Percentiles rank a stretch among this genome's conserved stretches.
phyloP scores from a whole-genome alignment of 1,140 invertebrate genomes.

The Trichonephila clavata region DNA sequence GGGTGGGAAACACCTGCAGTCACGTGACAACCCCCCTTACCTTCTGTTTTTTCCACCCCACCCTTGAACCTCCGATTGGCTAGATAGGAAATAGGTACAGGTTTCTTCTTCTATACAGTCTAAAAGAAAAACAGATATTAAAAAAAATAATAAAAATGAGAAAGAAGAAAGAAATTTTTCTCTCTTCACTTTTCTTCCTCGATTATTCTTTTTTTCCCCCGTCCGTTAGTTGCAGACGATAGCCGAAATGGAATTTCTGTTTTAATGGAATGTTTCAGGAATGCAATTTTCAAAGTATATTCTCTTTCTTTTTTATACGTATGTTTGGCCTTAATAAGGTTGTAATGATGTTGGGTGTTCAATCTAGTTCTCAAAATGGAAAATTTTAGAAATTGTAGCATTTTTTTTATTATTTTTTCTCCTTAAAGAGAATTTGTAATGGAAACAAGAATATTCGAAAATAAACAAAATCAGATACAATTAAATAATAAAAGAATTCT shows the following conservation, averaged over 20 bases:
- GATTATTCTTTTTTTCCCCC: not conserved
- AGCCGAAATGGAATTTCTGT: constrained; percentile 53
- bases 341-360: constrained; percentile 25
- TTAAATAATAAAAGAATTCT: no score
- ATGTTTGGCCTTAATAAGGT: constrained; percentile 16
- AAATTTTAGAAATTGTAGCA: not conserved
- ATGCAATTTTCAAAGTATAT: constrained; percentile 41
- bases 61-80: constrained; percentile 55
- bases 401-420: not conserved
- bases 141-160: not conserved
- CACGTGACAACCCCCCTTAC: constrained; percentile 39
- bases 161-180: constrained; percentile 1
- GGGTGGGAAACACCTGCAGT: constrained; percentile 71
- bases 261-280: constrained; percentile 62
- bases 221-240: constrained; percentile 50
- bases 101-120: constrained; percentile 26
- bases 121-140: constrained; percentile 60
- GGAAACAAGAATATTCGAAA: not conserved
- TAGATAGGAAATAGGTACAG: constrained; percentile 64
- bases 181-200: constrained; percentile 40
- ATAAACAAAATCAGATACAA: not conserved
- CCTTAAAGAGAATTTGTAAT: not conserved
- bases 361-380: not conserved
- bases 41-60: constrained; percentile 36
- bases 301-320: not conserved